Evolutionary conservation across 2,888 invertebrate species (phyloP).

Genomic region (Acleris emargana): DNA sequence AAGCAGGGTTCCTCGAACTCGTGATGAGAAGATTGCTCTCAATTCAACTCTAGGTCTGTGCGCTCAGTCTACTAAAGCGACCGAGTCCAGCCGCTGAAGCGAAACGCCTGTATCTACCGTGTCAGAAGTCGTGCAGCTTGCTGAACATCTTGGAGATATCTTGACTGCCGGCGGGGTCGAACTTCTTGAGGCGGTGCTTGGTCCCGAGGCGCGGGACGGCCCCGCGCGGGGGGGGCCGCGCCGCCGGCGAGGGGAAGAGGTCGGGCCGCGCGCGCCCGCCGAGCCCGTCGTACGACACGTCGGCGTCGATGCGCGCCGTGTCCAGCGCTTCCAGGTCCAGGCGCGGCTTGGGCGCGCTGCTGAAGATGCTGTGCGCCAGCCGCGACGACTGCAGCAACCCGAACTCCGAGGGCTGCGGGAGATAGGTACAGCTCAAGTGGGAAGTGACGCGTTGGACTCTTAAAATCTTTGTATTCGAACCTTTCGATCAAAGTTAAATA

Average conservation of each 20-base stretch:
- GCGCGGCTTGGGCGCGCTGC: slow-evolving; percentile 4
- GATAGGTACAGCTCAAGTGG: too few species aligned
- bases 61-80: neutral
- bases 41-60: too few species aligned
- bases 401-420: slow-evolving; percentile 37
- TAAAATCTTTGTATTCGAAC: neutral
- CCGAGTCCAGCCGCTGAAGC: neutral
- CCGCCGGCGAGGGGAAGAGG: slow-evolving; percentile 23
- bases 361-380: slow-evolving; percentile 31
- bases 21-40: too few species aligned
- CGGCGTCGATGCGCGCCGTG: neutral
- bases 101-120: neutral
- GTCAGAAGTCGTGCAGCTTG: neutral
- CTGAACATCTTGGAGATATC: slow-evolving; percentile 22
- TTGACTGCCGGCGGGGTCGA: slow-evolving; percentile 1
- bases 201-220: neutral
- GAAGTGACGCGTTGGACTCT: too few species aligned
- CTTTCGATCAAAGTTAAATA: neutral
- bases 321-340: neutral
- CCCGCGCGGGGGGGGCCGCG: slow-evolving; percentile 42
- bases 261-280: slow-evolving; percentile 64
- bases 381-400: slow-evolving; percentile 35
- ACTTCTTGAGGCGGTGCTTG: slow-evolving; percentile 7
- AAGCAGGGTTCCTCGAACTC: too few species aligned
- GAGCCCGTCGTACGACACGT: slow-evolving; percentile 56